Evolutionary conservation across 2,797 vertebrate genomes (phyloP).

Genomic region (Sebastiscus albofasciatus): DNA sequence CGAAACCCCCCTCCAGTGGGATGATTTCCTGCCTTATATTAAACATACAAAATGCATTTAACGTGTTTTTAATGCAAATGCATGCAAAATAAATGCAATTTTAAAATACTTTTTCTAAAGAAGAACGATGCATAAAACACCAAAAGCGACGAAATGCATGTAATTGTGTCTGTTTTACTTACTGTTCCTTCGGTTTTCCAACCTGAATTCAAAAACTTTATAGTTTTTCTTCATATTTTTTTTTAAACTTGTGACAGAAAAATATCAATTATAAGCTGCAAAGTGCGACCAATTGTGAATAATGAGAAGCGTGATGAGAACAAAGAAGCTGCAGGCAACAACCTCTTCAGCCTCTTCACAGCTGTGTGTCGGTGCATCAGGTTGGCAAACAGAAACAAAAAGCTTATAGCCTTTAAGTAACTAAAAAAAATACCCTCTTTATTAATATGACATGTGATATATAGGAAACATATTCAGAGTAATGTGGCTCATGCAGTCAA

Average conservation of each 20-base stretch:
- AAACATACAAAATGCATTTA: neutral
- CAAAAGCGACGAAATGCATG: no score
- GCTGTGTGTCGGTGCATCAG: constrained; percentile 63
- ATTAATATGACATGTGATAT: rapidly evolving
- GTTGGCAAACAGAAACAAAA: constrained; percentile 39
- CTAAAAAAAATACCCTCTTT: neutral
- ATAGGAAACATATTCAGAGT: rapidly evolving
- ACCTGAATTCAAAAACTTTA: neutral
- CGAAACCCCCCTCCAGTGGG: no score
- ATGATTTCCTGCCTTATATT: neutral
- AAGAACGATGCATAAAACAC: neutral
- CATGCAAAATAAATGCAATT: neutral
- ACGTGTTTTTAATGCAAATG: neutral
- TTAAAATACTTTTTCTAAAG: no score
- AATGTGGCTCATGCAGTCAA: neutral
- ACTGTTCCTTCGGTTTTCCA: neutral
- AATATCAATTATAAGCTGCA: neutral
- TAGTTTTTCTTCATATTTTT: rapidly evolving
- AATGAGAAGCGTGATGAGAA: constrained; percentile 7
- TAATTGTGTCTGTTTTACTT: neutral
- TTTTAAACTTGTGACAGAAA: neutral
- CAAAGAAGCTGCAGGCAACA: constrained; percentile 38
- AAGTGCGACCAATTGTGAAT: neutral
- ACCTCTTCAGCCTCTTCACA: constrained; percentile 22
- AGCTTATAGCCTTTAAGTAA: neutral